Base-by-base conservation (phyloP, 1,140 invertebrate species). In the Drosophila santomea region DNA sequence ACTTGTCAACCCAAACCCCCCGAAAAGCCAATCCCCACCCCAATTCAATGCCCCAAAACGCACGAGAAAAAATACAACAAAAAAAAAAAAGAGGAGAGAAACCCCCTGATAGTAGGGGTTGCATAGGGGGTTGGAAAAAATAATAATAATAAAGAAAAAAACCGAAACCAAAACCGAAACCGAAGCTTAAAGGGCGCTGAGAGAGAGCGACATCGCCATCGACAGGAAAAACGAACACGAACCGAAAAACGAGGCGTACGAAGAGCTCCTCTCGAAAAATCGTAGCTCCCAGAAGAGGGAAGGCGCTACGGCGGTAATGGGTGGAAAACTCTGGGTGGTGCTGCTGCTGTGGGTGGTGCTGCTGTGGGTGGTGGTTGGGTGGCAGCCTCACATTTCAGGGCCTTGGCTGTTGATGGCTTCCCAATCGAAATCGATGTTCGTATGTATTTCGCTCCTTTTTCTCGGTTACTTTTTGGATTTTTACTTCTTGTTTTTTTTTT, bases 351-450 rank as follows among this genome's bases (percentile, higher is more conserved):
- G 20, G 20, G 20, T 20, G 20, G 20, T 20, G 20, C 20, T 20
- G 17, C 17, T 17, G 23, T 44, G 7, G 15, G 50, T 14, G 23
- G 35, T 17, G 17, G 17, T 2, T 20, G 20, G 54, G 54, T 50
- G 64, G 45, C 50, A 36, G 63, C 38, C 54, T 60, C 66, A 23
- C 23, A 28, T 45, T 15, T 58, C 23, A 23, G 41, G 74, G 39
- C 48, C 73, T 66, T 75, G 78, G 74, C 61, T 84, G 83, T 91
- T 91, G 90, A 91, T 91, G 90, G 82, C 90, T 91, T 91, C 90
- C 90, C 90, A 91, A 91, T 91, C 90, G 90, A 91, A 91, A 91
- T 91, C 90, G 90, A 91, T 91, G 90, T 89, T 78, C 80, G 80
- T 89, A 88, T 88, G 77, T 88, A 88, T 80, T 82, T 48, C 61